A percentile compares a stretch with the other conserved stretches of the same genome.
Conservation (phyloP, 2,888 invertebrate species). For the Lithophane semibrunnea region DNA sequence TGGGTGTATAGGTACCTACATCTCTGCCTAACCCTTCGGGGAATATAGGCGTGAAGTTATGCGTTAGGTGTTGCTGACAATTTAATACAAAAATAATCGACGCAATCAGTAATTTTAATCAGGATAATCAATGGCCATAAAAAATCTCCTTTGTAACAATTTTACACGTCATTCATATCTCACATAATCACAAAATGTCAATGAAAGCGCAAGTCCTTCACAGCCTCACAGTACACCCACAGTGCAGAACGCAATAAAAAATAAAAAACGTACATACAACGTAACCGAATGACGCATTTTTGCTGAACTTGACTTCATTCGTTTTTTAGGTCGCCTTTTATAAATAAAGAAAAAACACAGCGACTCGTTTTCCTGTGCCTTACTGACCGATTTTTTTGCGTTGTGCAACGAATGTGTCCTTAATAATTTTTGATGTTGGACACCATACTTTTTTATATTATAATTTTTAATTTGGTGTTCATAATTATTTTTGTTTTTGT, state of each 20-base stretch:
- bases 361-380: slow-evolving; percentile 53
- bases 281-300: slow-evolving; percentile 70
- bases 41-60: no score
- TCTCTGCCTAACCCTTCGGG: no score
- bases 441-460: slow-evolving; percentile 33
- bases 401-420: slow-evolving; percentile 56
- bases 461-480: background rate
- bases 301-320: slow-evolving; percentile 83
- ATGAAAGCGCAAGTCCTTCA: slow-evolving; percentile 42
- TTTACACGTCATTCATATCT: slow-evolving; percentile 21
- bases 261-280: slow-evolving; percentile 45
- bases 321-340: slow-evolving; percentile 74
- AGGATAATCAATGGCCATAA: background rate
- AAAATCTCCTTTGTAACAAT: background rate
- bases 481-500: background rate
- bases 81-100: background rate
- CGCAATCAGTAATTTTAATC: background rate
- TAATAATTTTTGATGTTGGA: slow-evolving; percentile 45
- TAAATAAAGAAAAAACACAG: slow-evolving; percentile 63
- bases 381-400: slow-evolving; percentile 64
- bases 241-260: slow-evolving; percentile 52
- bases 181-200: slow-evolving; percentile 38
- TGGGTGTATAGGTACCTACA: no score
- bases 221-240: slow-evolving; percentile 38
- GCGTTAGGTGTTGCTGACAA: background rate